Evolutionary conservation across 2,797 vertebrate species (phyloP), one percentile per base, ranked within the genome.

Genomic region (Thunnus albacares): DNA sequence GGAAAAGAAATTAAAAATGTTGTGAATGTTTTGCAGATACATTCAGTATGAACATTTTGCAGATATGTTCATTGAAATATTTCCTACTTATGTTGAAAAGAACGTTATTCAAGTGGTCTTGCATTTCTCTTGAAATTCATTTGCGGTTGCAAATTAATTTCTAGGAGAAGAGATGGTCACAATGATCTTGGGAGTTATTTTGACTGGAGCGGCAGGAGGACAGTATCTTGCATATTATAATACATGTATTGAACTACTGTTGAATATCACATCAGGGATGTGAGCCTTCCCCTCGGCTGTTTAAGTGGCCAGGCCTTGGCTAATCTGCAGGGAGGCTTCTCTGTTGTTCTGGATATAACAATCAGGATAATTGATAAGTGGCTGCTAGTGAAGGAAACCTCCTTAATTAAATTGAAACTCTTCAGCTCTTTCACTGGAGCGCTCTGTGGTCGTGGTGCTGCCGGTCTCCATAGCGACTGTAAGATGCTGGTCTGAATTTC

Each of bases 401-500:
- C 72, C 57, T 4, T 86, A 82, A 92, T 90, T 88, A 83, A 86
- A 91, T 68, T 49, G 55, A 88, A 79, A 84, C 76, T 80, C 61
- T 79, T 81, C 67, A 76, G 30, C 57, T 71, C 20, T 51, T 84
- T 75, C 61, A 20, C 43, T 45, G 55, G 41, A 84, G 70, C 35
- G 5, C 28, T 61, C 49, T 3, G 52, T 41, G 51, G 58, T 63
- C 47, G 20, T 45, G 67, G 43, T 73, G 66, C 71, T 60, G 64
- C 45, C 2, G 15, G 89, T 93, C 79, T 86, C 91, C 89, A 92
- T 90, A 83, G 89, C 1, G 53, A 93, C 81, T 13, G 64, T 14
- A 51, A 33, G 74, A 82, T 79, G 77, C 62, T 41, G 30, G 59
- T 77, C n/a, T 61, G 41, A 75, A 73, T 87, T 71, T 88, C 30